Evolutionary conservation across 2,888 invertebrate species (phyloP), one percentile per base, ranked within the genome.

Genomic region (Euplagia quadripunctaria): DNA sequence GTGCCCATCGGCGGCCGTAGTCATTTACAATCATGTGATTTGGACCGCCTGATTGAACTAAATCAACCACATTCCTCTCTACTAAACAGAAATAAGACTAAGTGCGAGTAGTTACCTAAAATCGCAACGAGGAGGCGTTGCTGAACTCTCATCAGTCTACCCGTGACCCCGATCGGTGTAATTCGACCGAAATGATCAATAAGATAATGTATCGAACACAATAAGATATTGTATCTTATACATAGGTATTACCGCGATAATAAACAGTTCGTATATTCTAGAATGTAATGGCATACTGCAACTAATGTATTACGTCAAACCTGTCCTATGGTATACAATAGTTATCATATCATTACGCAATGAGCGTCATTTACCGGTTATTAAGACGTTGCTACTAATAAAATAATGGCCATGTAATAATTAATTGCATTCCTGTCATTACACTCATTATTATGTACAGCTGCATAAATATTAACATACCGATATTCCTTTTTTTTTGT

Each of bases 361-460:
- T 46, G 16, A 49, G 20, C 31, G 67, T 69, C 41, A 61, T 70
- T 43, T 46, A 73, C 49, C 55, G n/a, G 73, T 51, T 65, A 61
- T 70, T 72, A 46, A 69, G 58, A 73, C 69, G 42, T 61, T 41
- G 14, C 16, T 41, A 42, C 42, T 69, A 73, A 58, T 61, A 42
- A 41, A 4, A 41, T 68, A 68, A 64, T 49, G 41, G 0, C 11
- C 17, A 17, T 31, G 9, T 51, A 51, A 51, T 9, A 8, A 66
- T 58, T 14, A 6, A 61, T 16, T 14, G 31, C 51, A 51, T 66
- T 66, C 31, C 5, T 31, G 31, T 14, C 31, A 31, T 61, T 61
- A 61, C 6, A 31, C 14, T 61, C 61, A 61, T 31, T 61, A 31
- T 6, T 31, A 14, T 31, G 20, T 14, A 31, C 31, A 61, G 61